Evolutionary conservation across 2,888 invertebrate genomes (phyloP).

Genomic region (Callinectes sapidus): DNA sequence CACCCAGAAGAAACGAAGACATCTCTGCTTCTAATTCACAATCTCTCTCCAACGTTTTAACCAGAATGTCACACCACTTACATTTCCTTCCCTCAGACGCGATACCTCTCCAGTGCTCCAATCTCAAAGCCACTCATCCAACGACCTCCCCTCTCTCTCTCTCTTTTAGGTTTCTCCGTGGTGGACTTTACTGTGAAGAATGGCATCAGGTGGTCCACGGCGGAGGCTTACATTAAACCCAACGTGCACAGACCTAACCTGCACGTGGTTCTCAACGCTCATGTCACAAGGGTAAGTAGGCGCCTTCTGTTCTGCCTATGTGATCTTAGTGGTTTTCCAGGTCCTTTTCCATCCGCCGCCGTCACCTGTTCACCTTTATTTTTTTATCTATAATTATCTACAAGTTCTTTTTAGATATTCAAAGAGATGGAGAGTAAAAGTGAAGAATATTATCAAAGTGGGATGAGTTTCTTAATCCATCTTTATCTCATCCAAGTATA

Average conservation of each 20-base stretch:
- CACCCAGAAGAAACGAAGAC: too few relatives aligned
- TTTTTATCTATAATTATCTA: too few relatives aligned
- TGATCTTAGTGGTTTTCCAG: neutral
- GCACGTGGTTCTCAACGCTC: slow-evolving; percentile 60
- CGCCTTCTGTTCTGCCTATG: neutral
- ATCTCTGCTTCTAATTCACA: too few relatives aligned
- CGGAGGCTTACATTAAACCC: slow-evolving; percentile 81
- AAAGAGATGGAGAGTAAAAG: neutral
- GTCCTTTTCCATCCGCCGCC: too few relatives aligned
- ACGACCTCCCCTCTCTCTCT: too few relatives aligned
- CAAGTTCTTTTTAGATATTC: too few relatives aligned
- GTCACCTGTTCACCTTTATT: too few relatives aligned
- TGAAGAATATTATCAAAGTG: neutral
- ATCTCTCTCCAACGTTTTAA: neutral
- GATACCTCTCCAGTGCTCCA: neutral
- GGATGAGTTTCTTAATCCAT: neutral
- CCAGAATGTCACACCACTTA: neutral
- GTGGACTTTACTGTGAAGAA: slow-evolving; percentile 91
- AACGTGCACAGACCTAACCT: slow-evolving; percentile 54
- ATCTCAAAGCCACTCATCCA: neutral
- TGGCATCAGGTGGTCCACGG: slow-evolving; percentile 90
- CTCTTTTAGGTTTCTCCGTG: slow-evolving; percentile 84
- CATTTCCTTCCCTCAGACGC: too few relatives aligned
- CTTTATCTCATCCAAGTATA: neutral
- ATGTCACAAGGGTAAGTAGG: slow-evolving; percentile 41